A percentile compares a stretch with the other conserved stretches of the same genome.
phyloP scores from a whole-genome alignment of 2,113 vertebrate species.

The Tor tambroides region DNA sequence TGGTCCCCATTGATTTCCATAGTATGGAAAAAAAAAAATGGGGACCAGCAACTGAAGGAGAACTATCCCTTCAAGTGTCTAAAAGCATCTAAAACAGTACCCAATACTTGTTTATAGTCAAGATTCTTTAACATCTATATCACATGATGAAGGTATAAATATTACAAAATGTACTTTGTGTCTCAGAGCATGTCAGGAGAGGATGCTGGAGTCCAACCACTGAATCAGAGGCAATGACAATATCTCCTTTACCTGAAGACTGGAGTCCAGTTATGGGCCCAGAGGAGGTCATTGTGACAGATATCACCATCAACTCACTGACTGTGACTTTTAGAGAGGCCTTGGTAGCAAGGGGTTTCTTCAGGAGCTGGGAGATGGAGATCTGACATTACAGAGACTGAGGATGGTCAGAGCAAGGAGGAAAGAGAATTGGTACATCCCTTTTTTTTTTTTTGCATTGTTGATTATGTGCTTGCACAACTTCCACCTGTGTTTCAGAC shows the following conservation, averaged over 20 bases:
- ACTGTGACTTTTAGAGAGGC: constrained; percentile 98
- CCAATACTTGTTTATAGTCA: background rate
- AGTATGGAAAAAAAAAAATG: too few species aligned
- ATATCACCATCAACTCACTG: constrained; percentile 95
- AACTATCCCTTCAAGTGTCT: too few species aligned
- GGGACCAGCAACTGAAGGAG: too few species aligned
- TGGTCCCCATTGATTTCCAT: too few species aligned
- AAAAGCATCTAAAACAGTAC: background rate
- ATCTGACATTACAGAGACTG: constrained; percentile 70
- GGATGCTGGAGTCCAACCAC: constrained; percentile 56
- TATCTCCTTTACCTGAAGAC: constrained; percentile 54
- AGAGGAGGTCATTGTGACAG: constrained; percentile 92
- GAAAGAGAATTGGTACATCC: background rate
- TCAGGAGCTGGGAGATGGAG: constrained; percentile 83
- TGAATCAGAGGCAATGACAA: constrained; percentile 17
- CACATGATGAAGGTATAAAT: background rate
- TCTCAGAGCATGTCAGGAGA: constrained; percentile 60
- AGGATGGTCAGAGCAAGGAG: background rate
- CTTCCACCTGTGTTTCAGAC: constrained; percentile 12
- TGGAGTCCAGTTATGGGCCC: constrained; percentile 68
- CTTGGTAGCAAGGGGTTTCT: constrained; percentile 90
- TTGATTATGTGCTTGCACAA: constrained; percentile 13
- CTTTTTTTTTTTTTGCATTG: constrained; percentile 34
- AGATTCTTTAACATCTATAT: background rate
- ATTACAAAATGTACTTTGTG: constrained; percentile 11